Evolutionary conservation across 2,797 vertebrate species (phyloP), one percentile per base, ranked within the genome.

Genomic region (Gila robusta): DNA sequence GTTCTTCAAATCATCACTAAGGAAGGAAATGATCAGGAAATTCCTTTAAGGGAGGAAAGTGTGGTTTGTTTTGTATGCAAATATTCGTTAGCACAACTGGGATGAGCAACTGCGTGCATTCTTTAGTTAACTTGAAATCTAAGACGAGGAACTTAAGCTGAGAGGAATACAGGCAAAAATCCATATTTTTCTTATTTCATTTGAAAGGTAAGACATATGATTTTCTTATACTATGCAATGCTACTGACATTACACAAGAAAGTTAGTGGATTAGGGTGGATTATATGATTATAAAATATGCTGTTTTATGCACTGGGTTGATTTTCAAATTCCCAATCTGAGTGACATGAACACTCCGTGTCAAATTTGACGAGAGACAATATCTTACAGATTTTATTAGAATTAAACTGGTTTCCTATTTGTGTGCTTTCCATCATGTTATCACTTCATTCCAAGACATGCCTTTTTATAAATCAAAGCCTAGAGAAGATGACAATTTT

Each of bases 11-110:
- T 88, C 92, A 94, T 88, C 82, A 79, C 85, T 91, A 85, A 86
- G 93, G 95, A 97, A 98, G 96, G 94, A 94, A 91, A 92, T 93
- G 90, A 93, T 94, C 93, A 94, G 92, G 89, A 92, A 93, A 96
- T 97, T 97, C 96, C 94, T 91, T 89, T 92, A 87, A 87, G 90
- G 94, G 92, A 93, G 94, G 93, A 97, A 96, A 92, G 91, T 90
- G 85, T 89, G 85, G 86, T 85, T 94, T 93, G 94, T 89, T 87
- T 92, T 94, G 93, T 93, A 94, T 93, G 90, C 92, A 95, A 96
- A 95, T 92, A 93, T 92, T 95, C 94, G 89, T 93, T 90, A 92
- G 90, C 91, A 94, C 91, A 91, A 89, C 92, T 89, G 92, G 90
- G 91, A 90, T 86, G 79, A 90, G 84, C 81, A 74, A 88, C 84